Base-by-base conservation (phyloP, 2,797 vertebrate genomes). In the Amblyopsis hoosieri region DNA sequence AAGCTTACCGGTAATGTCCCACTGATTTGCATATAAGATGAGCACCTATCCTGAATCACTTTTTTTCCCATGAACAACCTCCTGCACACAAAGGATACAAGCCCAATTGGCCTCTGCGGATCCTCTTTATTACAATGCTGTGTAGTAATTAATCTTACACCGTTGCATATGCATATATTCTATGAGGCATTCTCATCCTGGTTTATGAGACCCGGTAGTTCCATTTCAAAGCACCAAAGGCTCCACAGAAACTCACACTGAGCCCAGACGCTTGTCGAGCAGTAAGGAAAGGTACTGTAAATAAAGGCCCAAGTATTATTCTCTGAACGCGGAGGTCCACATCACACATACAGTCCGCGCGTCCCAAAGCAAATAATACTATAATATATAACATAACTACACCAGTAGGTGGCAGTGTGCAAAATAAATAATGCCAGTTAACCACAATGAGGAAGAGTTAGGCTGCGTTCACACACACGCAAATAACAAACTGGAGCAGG, bases 21-120 rank as follows among this genome's bases (percentile, higher is more conserved):
- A 3, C 49, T 45, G 69, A 89, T 92, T 89, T 88, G 79, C 86
- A 91, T 88, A 75, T 74, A 70, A 72, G 78, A 88, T 82, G 75
- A 91, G 76, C 71, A 78, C 76, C 80, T 71, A 75, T 87, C 75
- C 19, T 61, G 61, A 78, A 72, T 76, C 52, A 80, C 80, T 86
- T 83, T 84, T 81, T 87, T 83, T 83, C 72, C 81, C 74, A 83
- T 79, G 83, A 85, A 84, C 71, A 77, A 78, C 76, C 66, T 17
- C 69, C 17, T 60, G 79, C 67, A 77, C 74, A 66, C 77, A 74
- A 65, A 77, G 3, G 78, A 86, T 23, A 81, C 77, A 74, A 80
- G 78, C 71, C 61, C 78, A 64, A 79, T 79, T 78, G 84, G 82
- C 70, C 68, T 68, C 72, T 68, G 74, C 77, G 78, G 81, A 77